Evolutionary conservation across 2,797 vertebrate genomes (phyloP), one percentile per base, ranked within the genome.

Genomic region (Pteropus rufus): DNA sequence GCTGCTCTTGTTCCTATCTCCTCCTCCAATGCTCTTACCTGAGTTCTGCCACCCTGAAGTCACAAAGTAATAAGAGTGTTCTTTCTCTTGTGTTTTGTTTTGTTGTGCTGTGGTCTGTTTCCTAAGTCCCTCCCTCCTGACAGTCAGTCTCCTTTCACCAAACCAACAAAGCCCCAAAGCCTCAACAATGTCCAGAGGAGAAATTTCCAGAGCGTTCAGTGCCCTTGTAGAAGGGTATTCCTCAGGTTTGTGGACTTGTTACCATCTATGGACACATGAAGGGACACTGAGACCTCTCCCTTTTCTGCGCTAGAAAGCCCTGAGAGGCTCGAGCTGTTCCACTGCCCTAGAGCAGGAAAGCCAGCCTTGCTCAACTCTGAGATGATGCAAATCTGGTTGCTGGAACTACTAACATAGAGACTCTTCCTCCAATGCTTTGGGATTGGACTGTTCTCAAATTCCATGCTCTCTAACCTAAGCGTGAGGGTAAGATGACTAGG

Each of bases 31-130:
- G 67, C 72, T 76, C 93, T 62, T 75, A 92, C 79, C 88, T 82
- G n/a, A 80, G 83, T 83, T 92, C 92, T 92, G 49, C 39, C 92
- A 91, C 56, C 29, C 52, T 72, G 2, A 86, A 79, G 67, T 95
- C 89, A 94, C 70, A 65, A 56, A 77, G 77, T 29, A 49, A 82
- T 23, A 23, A 44, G 52, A 14, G 21, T 19, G 39, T 49, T 62
- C 31, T 89, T 82, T 56, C 95, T 39, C 49, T 15, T 19, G 23
- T 83, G 73, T 90, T 93, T 54, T 77, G 79, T 93, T 93, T 67
- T 49, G 46, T 46, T 95, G 82, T 65, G 54, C 67, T 60, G 73
- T 60, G 92, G 49, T 87, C 73, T 89, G 62, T 85, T 89, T 93
- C 87, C 87, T n/a, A 94, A 83, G 76, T 39, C 56, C 18, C 14